Evolutionary conservation across 2,888 invertebrate genomes (phyloP).

Genomic region (Acanthosoma haemorrhoidale): DNA sequence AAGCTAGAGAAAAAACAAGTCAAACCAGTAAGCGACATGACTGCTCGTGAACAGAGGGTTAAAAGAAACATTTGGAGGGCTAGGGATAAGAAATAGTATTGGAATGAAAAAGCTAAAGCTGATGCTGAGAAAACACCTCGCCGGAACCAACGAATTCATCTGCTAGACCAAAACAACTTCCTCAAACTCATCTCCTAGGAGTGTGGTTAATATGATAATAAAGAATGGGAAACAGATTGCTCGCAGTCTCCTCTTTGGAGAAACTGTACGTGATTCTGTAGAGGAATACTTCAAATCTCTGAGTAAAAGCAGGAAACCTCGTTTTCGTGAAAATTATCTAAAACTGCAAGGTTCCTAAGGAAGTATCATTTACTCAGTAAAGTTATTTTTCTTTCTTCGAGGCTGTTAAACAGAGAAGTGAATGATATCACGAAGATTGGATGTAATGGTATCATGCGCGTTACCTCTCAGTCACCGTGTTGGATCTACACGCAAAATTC

Average conservation of each 20-base stretch:
- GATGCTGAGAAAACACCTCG: no score
- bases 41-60: no score
- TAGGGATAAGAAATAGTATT: no score
- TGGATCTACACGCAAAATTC: no score
- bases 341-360: not conserved
- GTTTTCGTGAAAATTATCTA: not conserved
- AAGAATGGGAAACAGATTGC: conserved; percentile 6
- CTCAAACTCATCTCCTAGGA: conserved; percentile 4
- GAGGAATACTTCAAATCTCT: not conserved
- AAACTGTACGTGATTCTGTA: conserved; percentile 11
- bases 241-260: not conserved
- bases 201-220: not conserved
- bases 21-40: no score
- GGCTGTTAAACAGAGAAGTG: not conserved
- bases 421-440: conserved; percentile 1
- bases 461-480: no score
- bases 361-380: conserved; percentile 15
- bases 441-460: no score
- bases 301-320: not conserved
- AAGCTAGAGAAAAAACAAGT: no score
- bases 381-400: conserved; percentile 11
- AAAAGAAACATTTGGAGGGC: no score
- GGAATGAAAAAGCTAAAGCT: no score
- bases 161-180: no score
- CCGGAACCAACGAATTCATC: no score